Evolutionary conservation across 2,113 vertebrate species (phyloP), one percentile per base, ranked within the genome.

Genomic region (Edolisoma coerulescens): DNA sequence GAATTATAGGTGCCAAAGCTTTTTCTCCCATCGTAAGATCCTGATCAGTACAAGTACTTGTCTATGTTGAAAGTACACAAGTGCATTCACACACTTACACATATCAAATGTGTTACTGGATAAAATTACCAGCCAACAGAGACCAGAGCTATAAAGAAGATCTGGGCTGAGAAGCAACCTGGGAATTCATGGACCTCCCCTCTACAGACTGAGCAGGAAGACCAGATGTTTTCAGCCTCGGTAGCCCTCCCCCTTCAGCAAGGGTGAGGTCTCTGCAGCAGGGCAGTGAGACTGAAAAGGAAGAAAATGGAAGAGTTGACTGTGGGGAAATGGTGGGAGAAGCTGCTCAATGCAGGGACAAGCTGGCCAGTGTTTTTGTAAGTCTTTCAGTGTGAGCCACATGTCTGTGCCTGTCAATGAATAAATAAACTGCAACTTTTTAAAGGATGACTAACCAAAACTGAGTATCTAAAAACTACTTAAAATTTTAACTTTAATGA

Each of bases 401-500:
- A 94, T 75, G 24, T 61, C 75, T 69, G 28, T 69, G 71, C 53
- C 68, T 84, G 68, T 59, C 74, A 75, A 69, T 84, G 52, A 75
- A 78, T 77, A 91, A 96, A 84, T 89, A 95, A 94, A 84, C 26
- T 27, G 27, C 7, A 20, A 64, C 30, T 85, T 95, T 94, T 89
- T 82, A 67, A 73, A 77, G 85, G 53, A 52, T 56, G 53, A 84
- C 81, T 91, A 96, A 91, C 44, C 41, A 79, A 95, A 92, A 91
- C 37, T 16, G 39, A 95, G n/a, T 90, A 73, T 70, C 76, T 93
- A 64, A 89, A 97, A 96, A 69, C 42, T 78, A 76, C 59, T 91
- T 83, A 64, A 74, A 84, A 64, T 87, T 94, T 96, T 89, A 96
- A 92, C 75, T 93, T 97, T 97, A 97, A 96, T 87, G 87, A 96